Base-by-base conservation (phyloP, 2,888 invertebrate genomes). In the Anthoptus insignis region DNA sequence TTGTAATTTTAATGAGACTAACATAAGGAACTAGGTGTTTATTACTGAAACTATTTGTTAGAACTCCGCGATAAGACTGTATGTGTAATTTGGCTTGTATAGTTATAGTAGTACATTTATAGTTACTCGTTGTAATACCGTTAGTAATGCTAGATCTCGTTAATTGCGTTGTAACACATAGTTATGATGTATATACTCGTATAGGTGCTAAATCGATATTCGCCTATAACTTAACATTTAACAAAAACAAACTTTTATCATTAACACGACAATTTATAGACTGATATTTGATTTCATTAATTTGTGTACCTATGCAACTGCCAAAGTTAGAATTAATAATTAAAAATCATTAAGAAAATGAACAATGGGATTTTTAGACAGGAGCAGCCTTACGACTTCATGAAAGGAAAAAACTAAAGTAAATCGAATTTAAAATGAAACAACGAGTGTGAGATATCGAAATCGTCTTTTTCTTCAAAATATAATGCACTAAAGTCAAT, bases 61-160 rank as follows among this genome's bases (percentile, higher is more conserved):
- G 83, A 80, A 82, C 81, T 82, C 81, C 84, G 82, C 70, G 69
- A 84, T 88, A 89, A 89, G 91, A 91, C 91, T 91, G 89, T 88
- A 86, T 79, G 78, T 86, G 83, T 74, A 78, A 74, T 66, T 70
- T 63, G 68, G 65, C 65, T 65, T 71, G 73, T 77, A 75, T 78
- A 72, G 77, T 80, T 76, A 78, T 81, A 81, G 72, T 82, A 83
- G 75, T 78, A 75, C 77, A 76, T 81, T 68, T 75, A 81, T 83
- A 83, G 80, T 83, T 84, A 81, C 66, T 45, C 53, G 49, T 61
- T 78, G 72, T 80, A 59, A 78, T 83, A 76, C 77, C 74, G 74
- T 78, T 89, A 89, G 85, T 77, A 84, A 83, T 83, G 88, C 88
- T 91, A 92, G 92, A 91, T 92, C 92, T 91, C 91, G 89, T 87